Evolutionary conservation across 2,797 vertebrate species (phyloP).

Genomic region (Falco peregrinus): DNA sequence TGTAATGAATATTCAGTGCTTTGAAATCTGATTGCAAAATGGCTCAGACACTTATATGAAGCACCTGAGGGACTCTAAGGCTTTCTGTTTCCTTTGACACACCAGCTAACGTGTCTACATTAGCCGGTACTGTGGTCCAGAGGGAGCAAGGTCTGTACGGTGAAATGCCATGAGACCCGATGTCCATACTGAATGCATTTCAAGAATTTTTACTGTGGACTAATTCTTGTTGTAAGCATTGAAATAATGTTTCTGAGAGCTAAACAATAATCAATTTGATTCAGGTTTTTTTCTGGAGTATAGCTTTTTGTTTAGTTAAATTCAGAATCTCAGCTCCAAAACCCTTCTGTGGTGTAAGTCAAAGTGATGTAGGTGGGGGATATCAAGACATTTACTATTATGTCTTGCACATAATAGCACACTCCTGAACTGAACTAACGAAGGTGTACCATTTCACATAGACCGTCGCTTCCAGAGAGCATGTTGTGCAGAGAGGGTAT

Average conservation of each 20-base stretch:
- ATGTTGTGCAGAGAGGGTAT: neutral
- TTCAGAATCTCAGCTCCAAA: neutral
- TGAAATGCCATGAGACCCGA: neutral
- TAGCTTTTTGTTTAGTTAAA: neutral
- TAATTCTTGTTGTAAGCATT: neutral
- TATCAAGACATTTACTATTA: neutral
- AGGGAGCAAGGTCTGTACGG: neutral
- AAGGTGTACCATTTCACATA: neutral
- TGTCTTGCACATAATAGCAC: neutral
- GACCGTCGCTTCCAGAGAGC: neutral
- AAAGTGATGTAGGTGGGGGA: neutral
- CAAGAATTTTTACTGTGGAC: neutral
- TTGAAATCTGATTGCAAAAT: neutral
- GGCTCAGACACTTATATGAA: neutral
- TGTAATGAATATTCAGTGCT: constrained; percentile 22
- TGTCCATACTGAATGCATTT: neutral
- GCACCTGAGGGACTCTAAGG: neutral
- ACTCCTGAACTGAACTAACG: neutral
- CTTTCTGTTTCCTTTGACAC: neutral
- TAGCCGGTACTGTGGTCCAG: neutral
- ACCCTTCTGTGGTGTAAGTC: neutral
- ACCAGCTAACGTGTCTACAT: no score
- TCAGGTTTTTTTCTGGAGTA: neutral
- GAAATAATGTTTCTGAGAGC: neutral
- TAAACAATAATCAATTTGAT: neutral